A percentile compares a stretch with the other conserved stretches of the same genome.
These are phyloP conservation scores for Luehdorfia chinensis DNA, from an alignment of 1,140 invertebrate species.

Conservation along the genomic window DNA sequence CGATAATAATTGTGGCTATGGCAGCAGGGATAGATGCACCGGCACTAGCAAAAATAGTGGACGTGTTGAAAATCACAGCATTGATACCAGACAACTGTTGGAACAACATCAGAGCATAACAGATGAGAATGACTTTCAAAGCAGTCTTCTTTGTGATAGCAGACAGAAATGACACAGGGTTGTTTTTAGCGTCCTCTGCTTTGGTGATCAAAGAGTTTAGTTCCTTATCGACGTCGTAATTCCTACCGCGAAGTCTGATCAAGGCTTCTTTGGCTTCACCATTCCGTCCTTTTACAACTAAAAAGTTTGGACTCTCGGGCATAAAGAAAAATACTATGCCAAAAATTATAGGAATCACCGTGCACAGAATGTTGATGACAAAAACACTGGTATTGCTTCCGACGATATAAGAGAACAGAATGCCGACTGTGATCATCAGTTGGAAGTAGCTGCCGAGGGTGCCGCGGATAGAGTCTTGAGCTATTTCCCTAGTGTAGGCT, in stretches of 20 bases:
- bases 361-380: slow-evolving; percentile 82
- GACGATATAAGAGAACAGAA: slow-evolving; percentile 82
- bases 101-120: slow-evolving; percentile 88
- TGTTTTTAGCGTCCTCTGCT: slow-evolving; percentile 75
- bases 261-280: slow-evolving; percentile 81
- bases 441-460: slow-evolving; percentile 88
- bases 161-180: slow-evolving; percentile 73
- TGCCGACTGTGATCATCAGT: slow-evolving; percentile 86
- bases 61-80: slow-evolving; percentile 89
- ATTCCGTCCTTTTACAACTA: slow-evolving; percentile 78
- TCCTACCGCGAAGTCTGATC: slow-evolving; percentile 80
- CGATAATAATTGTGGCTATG: slow-evolving; percentile 85
- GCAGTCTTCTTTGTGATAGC: slow-evolving; percentile 80
- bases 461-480: slow-evolving; percentile 87
- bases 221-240: slow-evolving; percentile 81
- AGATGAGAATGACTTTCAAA: slow-evolving; percentile 84
- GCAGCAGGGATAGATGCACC: slow-evolving; percentile 77
- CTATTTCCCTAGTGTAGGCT: slow-evolving; percentile 90
- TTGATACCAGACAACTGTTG: slow-evolving; percentile 93
- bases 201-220: slow-evolving; percentile 80
- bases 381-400: slow-evolving; percentile 80
- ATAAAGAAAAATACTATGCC: slow-evolving; percentile 84
- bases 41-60: slow-evolving; percentile 83
- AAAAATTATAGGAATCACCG: slow-evolving; percentile 82
- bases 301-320: slow-evolving; percentile 85